Evolutionary conservation across 2,888 invertebrate genomes (phyloP), one percentile per base, ranked within the genome.

Genomic region (Nebria brevicollis): DNA sequence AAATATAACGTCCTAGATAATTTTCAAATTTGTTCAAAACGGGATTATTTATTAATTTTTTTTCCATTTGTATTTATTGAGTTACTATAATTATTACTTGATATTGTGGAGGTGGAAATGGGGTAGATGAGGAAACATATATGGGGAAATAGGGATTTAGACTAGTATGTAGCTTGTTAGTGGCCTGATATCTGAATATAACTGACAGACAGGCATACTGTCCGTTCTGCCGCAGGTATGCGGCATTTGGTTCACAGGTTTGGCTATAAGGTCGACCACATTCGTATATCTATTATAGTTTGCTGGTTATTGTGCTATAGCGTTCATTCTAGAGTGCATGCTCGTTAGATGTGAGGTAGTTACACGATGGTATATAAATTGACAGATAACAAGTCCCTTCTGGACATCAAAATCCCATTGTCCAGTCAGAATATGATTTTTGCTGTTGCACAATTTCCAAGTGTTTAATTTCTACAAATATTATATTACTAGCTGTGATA

Each of bases 291-390:
- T 54, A 43, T 43, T 6, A 3, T 54, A 13, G 54, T 54, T 54
- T 2, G 54, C 4, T 54, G 54, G 8, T 54, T 13, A 6, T 54
- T 54, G 54, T 54, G 8, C 54, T 7, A 13, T 54, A 7, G 13
- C 54, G 54, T 54, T 54, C 54, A 34, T 34, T 34, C 34, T 34
- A 34, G 2, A 5, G 34, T 34, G 34, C 5, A 4, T 34, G 70
- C 70, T 70, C 70, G 70, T 70, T 70, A 70, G 25, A 70, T 25
- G 70, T 70, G 70, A 26, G 70, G 70, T 70, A 70, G 70, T 25
- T 26, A 54, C 25, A 34, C 25, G 34, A 70, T 70, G 70, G 70
- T 26, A 8, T 10, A 34, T 20, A 70, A 70, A 70, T 70, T 70
- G 70, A 70, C 70, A 70, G 70, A 70, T 70, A 70, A 70, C 70